Evolutionary conservation across 2,888 invertebrate species (phyloP), one percentile per base, ranked within the genome.

Genomic region (Nipponacmea schrenckii): DNA sequence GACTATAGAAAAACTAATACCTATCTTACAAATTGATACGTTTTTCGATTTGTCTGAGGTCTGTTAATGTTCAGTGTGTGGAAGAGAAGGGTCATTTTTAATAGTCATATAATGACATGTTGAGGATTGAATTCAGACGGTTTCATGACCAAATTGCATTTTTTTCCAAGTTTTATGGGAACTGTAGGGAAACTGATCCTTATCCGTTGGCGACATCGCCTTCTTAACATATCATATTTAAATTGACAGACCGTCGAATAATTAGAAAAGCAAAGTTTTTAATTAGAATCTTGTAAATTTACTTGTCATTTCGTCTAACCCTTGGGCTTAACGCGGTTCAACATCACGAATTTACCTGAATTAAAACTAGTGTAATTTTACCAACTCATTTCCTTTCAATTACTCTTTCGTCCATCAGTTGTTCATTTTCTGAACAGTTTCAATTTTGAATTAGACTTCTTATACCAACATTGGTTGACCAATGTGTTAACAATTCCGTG

Each of bases 101-200:
- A 39, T 39, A 39, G 39, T 39, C 39, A 39, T 5, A 39, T 39
- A 39, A 39, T 39, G 39, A 39, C 39, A 39, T 39, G 39, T 56
- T 17, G 24, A 24, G 24, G 56, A 56, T 56, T 24, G 56, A 24
- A 24, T 56, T 56, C 56, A 56, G 56, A 56, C 56, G 56, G 24
- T 56, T 56, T 56, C 56, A 56, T 56, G 56, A 56, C 56, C 24
- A 56, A 56, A 56, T 56, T 56, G 56, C 56, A 56, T 24, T 56
- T 24, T 48, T 56, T 56, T 56, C 24, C 56, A 24, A 24, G 20
- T 56, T 56, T 24, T 56, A 24, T 24, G 56, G 56, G 20, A 56
- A 56, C 56, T 56, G 56, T 56, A 20, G 24, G 56, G 56, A 24
- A 56, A 56, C 56, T 56, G 56, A 56, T 56, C 20, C 56, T 56